phyloP scores from a whole-genome alignment of 2,888 invertebrate genomes.

The Brassicogethes aeneus region DNA sequence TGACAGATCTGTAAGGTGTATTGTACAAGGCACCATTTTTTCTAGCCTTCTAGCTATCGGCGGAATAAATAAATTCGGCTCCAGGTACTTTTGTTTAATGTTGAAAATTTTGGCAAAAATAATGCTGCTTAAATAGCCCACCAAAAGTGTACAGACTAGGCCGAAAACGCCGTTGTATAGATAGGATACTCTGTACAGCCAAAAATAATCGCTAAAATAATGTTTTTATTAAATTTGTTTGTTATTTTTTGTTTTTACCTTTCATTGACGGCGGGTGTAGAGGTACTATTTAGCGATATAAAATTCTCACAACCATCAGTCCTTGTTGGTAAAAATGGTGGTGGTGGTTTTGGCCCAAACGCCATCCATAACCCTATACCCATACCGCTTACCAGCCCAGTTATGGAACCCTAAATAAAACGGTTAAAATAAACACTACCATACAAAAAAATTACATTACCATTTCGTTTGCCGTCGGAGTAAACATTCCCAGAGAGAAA shows the following conservation, averaged over 20 bases:
- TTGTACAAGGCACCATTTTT: constrained; percentile 11
- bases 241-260: constrained; percentile 9
- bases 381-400: constrained; percentile 57
- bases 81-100: constrained; percentile 34
- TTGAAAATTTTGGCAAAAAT: constrained; percentile 33
- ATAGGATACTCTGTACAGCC: constrained; percentile 63
- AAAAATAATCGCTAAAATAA: constrained; percentile 44
- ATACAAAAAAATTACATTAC: constrained; percentile 32
- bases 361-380: constrained; percentile 72
- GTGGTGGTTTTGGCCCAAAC: constrained; percentile 70
- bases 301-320: constrained; percentile 49
- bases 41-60: constrained; percentile 44
- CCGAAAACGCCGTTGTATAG: constrained; percentile 60
- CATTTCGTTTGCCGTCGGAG: constrained; percentile 60
- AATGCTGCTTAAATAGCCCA: constrained; percentile 46
- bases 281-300: too few species aligned
- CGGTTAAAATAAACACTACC: not conserved
- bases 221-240: too few species aligned
- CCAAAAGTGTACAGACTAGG: constrained; percentile 41
- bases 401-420: constrained; percentile 54
- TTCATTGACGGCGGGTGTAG: constrained; percentile 4
- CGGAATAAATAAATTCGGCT: constrained; percentile 52
- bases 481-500: constrained; percentile 80
- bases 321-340: constrained; percentile 48
- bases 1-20: constrained; percentile 6